These are phyloP conservation scores for Montipora sp. DNA, from an alignment of 64 coral and sea anemone genomes.

Conservation along the genomic window DNA sequence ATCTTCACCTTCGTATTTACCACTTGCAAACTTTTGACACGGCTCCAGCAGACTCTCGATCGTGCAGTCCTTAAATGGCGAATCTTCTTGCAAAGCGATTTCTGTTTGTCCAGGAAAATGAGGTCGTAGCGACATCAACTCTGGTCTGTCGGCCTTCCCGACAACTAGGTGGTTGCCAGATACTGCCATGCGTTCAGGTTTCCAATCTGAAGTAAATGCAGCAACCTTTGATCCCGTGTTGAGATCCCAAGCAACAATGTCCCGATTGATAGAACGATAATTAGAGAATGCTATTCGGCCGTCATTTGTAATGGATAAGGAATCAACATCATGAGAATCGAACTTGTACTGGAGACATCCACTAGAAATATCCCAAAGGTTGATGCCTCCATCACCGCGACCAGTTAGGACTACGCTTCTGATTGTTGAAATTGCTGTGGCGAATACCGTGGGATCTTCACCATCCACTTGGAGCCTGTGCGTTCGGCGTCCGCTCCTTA, in stretches of 20 bases:
- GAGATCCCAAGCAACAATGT: slow-evolving; percentile 58
- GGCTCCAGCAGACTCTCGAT: not conserved
- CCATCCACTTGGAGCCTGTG: slow-evolving; percentile 18
- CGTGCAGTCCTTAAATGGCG: not conserved
- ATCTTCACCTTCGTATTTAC: slow-evolving; percentile 26
- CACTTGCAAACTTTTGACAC: not conserved
- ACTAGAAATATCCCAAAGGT: slow-evolving; percentile 52
- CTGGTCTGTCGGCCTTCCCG: slow-evolving; percentile 31
- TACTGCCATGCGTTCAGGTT: slow-evolving; percentile 42
- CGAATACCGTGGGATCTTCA: slow-evolving; percentile 23
- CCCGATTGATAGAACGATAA: slow-evolving; percentile 47
- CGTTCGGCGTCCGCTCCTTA: slow-evolving; percentile 8
- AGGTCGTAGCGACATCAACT: slow-evolving; percentile 22
- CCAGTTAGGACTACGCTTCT: slow-evolving; percentile 34
- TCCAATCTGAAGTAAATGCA: slow-evolving; percentile 67
- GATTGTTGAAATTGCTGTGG: slow-evolving; percentile 31
- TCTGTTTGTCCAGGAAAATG: slow-evolving; percentile 40
- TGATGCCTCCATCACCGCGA: slow-evolving; percentile 55
- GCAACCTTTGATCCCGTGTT: slow-evolving; percentile 35
- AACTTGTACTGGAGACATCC: slow-evolving; percentile 23
- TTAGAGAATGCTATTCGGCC: slow-evolving; percentile 44
- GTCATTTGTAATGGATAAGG: slow-evolving; percentile 26
- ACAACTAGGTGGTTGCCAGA: slow-evolving; percentile 37
- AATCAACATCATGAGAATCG: slow-evolving; percentile 32
- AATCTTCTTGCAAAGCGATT: not conserved